Conservation (phyloP, 2,797 vertebrate species). For the Macrochelys suwanniensis region DNA sequence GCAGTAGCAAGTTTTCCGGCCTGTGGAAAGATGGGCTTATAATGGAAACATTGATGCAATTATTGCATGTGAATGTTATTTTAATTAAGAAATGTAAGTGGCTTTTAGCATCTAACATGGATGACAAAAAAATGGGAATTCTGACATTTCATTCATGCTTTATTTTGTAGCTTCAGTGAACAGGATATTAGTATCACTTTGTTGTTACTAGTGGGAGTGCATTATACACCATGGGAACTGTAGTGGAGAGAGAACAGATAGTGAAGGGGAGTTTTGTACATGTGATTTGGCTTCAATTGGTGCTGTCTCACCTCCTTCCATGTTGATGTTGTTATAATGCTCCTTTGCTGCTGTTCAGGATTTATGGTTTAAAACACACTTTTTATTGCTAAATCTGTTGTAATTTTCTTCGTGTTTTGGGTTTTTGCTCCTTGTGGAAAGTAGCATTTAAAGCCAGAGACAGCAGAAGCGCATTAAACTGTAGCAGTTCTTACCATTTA, state of each 20-base stretch:
- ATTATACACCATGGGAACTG: neutral
- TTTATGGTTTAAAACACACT: neutral
- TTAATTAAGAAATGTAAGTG: neutral
- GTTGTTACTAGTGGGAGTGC: neutral
- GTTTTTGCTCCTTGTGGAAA: neutral
- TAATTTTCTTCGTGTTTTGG: neutral
- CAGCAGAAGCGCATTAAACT: neutral
- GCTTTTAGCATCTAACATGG: neutral
- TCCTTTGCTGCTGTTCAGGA: neutral
- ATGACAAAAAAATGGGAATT: neutral
- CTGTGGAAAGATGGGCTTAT: neutral
- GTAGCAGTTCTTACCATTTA: neutral
- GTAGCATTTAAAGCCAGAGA: neutral
- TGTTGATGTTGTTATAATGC: neutral
- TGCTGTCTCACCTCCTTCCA: neutral
- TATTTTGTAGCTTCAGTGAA: neutral
- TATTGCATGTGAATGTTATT: neutral
- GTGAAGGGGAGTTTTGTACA: neutral
- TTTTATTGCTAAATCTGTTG: neutral
- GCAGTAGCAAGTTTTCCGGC: accelerated
- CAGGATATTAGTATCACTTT: neutral
- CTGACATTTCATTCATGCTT: neutral
- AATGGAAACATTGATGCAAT: neutral
- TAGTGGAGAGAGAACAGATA: neutral
- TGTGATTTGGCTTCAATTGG: neutral